Conservation (phyloP, 2,888 invertebrate genomes). For the Tryphoninae sp. region DNA sequence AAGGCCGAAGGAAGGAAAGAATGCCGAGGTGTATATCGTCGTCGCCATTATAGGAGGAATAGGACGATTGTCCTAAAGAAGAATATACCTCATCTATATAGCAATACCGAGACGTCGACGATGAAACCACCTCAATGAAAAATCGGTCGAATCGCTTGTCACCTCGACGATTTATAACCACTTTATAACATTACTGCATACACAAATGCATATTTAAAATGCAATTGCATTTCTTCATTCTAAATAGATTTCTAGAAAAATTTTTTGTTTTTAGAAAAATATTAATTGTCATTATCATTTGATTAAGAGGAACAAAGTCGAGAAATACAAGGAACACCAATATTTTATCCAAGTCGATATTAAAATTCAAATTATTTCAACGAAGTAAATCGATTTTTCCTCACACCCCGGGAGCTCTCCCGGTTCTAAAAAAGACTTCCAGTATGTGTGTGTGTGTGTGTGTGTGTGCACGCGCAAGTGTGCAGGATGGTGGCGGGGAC, state of each 20-base stretch:
- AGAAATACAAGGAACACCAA: not conserved
- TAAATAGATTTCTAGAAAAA: not conserved
- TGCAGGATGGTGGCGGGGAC: not conserved
- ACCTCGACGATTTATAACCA: slow-evolving; percentile 60
- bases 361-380: not conserved
- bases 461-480: not conserved
- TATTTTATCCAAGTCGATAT: not conserved
- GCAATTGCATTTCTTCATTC: slow-evolving; percentile 37
- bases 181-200: slow-evolving; percentile 41
- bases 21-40: slow-evolving; percentile 26
- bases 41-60: slow-evolving; percentile 41
- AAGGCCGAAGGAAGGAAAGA: slow-evolving; percentile 39
- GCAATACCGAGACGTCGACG: slow-evolving; percentile 47
- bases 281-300: too few relatives aligned
- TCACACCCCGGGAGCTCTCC: not conserved
- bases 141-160: slow-evolving; percentile 60
- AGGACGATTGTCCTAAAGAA: slow-evolving; percentile 11
- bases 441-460: not conserved
- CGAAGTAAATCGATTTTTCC: slow-evolving; percentile 24
- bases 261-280: too few relatives aligned
- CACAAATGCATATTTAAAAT: slow-evolving; percentile 38
- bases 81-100: slow-evolving; percentile 4
- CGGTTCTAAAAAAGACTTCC: not conserved
- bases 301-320: too few relatives aligned
- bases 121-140: slow-evolving; percentile 47